These are phyloP conservation scores for Gymnoscopelus braueri DNA, from an alignment of 2,797 vertebrate genomes.

Conservation along the genomic window DNA sequence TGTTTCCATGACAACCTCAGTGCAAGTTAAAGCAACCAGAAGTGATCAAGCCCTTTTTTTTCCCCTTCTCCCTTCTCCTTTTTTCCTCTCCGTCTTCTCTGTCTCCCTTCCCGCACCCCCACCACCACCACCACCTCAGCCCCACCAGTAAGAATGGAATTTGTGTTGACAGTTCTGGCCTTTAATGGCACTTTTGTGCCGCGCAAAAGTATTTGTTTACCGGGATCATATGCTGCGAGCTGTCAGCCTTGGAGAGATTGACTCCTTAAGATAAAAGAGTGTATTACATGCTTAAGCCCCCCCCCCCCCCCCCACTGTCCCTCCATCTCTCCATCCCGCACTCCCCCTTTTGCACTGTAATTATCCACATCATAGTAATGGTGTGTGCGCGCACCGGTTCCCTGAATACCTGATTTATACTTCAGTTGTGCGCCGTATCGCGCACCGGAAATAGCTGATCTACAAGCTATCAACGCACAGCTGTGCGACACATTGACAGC, in stretches of 20 bases:
- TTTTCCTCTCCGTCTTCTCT: conserved; percentile 65
- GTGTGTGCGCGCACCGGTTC: conserved; percentile 85
- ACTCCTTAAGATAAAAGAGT: conserved; percentile 94
- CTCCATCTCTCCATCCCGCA: conserved; percentile 5
- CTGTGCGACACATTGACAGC: no score
- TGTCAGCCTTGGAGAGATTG: conserved; percentile 90
- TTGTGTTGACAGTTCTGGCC: conserved; percentile 99
- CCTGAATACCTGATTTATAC: neutral
- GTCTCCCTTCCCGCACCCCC: neutral
- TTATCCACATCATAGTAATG: conserved; percentile 90
- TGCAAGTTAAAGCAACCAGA: conserved; percentile 97
- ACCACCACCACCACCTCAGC: conserved; percentile 28
- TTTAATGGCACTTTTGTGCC: conserved; percentile 96
- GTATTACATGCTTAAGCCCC: conserved; percentile 88
- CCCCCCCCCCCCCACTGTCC: conserved; percentile 23
- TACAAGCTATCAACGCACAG: no score
- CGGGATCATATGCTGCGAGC: conserved; percentile 93
- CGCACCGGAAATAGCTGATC: no score
- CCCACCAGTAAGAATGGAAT: conserved; percentile 90
- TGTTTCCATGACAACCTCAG: conserved; percentile 99
- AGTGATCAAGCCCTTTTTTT: conserved; percentile 93
- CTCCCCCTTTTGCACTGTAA: conserved; percentile 83
- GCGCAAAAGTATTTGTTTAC: conserved; percentile 97
- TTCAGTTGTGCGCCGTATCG: no score
- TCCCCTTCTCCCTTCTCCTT: conserved; percentile 63